A percentile compares a stretch with the other conserved stretches of the same genome.
phyloP scores from a whole-genome alignment of 1,140 invertebrate species.

The Lethocerus indicus region DNA sequence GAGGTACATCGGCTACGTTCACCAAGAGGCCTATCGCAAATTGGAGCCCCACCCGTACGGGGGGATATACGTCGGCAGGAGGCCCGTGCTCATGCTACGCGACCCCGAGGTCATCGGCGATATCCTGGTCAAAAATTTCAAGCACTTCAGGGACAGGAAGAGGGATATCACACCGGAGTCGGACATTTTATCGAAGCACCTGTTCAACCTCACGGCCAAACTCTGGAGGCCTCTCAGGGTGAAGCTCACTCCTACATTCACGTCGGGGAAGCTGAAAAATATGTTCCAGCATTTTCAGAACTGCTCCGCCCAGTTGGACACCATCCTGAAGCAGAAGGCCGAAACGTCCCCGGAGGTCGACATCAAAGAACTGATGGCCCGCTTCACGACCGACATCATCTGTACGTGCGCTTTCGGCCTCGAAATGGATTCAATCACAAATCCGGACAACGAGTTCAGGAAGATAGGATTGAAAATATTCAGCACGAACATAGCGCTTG shows the following conservation, averaged over 20 bases:
- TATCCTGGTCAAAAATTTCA: conserved; percentile 33
- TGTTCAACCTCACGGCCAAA: conserved; percentile 20
- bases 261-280: conserved; percentile 24
- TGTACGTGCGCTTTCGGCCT: conserved; percentile 42
- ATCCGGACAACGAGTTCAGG: conserved; percentile 28
- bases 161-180: conserved; percentile 25
- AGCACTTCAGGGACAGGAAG: conserved; percentile 25
- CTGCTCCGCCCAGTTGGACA: conserved; percentile 20
- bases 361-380: conserved; percentile 29
- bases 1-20: too few species aligned
- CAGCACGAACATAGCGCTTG: too few species aligned
- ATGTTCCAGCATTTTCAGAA: conserved; percentile 22
- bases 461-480: conserved; percentile 19
- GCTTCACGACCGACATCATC: conserved; percentile 43
- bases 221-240: conserved; percentile 36
- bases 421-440: conserved; percentile 33
- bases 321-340: conserved; percentile 25
- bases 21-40: conserved; percentile 22
- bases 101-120: conserved; percentile 32
- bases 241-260: conserved; percentile 41
- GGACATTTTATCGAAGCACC: conserved; percentile 16
- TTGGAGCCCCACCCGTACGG: too few species aligned
- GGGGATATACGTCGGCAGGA: conserved; percentile 27
- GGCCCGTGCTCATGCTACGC: conserved; percentile 28
- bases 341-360: conserved; percentile 12